Evolutionary conservation across 1,140 invertebrate species (phyloP), one percentile per base, ranked within the genome.

Genomic region (Meloidogyne exigua): DNA sequence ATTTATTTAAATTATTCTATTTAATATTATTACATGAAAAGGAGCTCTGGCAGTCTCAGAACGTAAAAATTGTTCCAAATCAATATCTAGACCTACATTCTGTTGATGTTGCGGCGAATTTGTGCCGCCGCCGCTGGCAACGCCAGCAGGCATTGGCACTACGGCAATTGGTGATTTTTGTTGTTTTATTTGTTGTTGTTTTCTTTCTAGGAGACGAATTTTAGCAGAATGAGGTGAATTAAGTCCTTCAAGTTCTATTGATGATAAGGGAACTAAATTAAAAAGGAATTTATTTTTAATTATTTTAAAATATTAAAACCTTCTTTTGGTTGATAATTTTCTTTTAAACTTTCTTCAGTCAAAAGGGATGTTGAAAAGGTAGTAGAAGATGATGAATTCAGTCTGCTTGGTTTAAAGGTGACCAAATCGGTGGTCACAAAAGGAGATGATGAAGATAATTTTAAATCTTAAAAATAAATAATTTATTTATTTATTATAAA

Each of bases 31-130:
- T 21, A 81, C 80, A 21, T 81, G 81, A 71, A 81, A 81, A n/a
- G 80, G 80, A 39, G 80, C 80, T 32, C 80, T 68, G n/a, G 76
- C 80, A n/a, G 81, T 65, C 65, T 81, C 80, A 10, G 81, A 83
- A 80, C 84, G 85, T 10, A 81, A 65, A 18, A 81, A 72, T 57
- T 81, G 75, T 74, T 81, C 80, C 66, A 81, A 57, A 66, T 81
- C 82, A 28, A 73, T 36, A 65, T 32, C 66, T 18, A 42, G 18
- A 42, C 66, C 66, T n/a, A 68, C 39, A 42, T 4, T 21, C 44
- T 28, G 72, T 36, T 57, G 44, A 5, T 73, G 72, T 23, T 73
- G 28, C 49, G 72, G 72, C 49, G 72, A 73, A 65, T 65, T 68
- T 32, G 66, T 62, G 44, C 28, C 70, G 70, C 70, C 42, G 39